Evolutionary conservation across 2,797 vertebrate genomes (phyloP).

Genomic region (Malurus leucopterus): DNA sequence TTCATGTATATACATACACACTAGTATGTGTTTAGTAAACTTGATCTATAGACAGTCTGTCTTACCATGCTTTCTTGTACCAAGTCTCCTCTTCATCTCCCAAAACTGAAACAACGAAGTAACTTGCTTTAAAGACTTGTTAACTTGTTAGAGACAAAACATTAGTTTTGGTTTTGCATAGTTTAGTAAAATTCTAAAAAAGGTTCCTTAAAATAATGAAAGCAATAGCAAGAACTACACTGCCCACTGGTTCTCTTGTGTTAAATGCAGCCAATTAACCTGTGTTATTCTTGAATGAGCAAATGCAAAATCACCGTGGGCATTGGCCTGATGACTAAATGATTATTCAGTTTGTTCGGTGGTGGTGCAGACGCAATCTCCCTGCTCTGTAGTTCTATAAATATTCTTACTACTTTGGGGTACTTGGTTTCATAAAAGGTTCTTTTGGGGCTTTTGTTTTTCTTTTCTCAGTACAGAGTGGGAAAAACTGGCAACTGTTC

Average conservation of each 20-base stretch:
- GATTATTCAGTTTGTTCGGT: background rate
- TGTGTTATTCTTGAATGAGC: background rate
- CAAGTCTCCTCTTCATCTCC: background rate
- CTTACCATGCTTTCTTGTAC: background rate
- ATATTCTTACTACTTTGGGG: background rate
- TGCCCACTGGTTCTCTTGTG: background rate
- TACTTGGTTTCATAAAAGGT: background rate
- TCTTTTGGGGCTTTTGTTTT: background rate
- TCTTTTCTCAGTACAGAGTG: background rate
- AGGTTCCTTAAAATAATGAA: background rate
- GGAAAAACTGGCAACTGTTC: background rate
- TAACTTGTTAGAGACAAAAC: background rate
- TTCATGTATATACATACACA: fast-evolving
- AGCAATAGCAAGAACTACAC: background rate
- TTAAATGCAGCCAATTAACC: background rate
- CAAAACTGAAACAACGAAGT: background rate
- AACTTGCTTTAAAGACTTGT: background rate
- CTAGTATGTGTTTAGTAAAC: background rate
- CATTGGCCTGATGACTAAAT: background rate
- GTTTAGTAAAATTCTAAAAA: background rate
- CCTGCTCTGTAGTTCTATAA: background rate
- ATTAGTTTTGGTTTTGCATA: background rate
- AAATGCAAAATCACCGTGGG: background rate
- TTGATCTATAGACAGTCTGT: background rate
- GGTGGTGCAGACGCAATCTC: background rate